phyloP scores from a whole-genome alignment of 2,797 vertebrate species.

The Apogon hyalosoma region DNA sequence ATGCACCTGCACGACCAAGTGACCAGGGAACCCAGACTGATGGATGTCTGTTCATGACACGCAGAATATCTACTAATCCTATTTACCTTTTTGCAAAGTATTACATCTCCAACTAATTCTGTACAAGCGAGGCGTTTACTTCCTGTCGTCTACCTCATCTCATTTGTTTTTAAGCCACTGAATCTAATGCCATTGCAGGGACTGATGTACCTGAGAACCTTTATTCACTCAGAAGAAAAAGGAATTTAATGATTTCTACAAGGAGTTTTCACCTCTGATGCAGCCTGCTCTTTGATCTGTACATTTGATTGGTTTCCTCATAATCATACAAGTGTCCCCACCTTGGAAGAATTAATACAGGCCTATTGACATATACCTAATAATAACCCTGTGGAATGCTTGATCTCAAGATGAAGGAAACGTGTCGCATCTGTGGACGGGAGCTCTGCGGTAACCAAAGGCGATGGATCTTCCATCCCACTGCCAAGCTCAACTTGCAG shows the following conservation, averaged over 20 bases:
- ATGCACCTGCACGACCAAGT: constrained; percentile 61
- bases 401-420: constrained; percentile 89
- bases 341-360: not conserved
- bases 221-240: not conserved
- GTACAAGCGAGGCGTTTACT: not conserved
- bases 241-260: constrained; percentile 11
- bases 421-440: constrained; percentile 92
- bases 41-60: constrained; percentile 24
- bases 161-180: constrained; percentile 19
- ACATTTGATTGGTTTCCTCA: constrained; percentile 1
- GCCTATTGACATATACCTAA: not conserved
- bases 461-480: constrained; percentile 96
- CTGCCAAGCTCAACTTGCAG: constrained; percentile 93
- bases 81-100: constrained; percentile 26
- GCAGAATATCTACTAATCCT: not conserved
- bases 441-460: constrained; percentile 96
- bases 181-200: constrained; percentile 23
- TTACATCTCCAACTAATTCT: constrained; percentile 17
- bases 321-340: not conserved
- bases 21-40: constrained; percentile 21
- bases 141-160: constrained; percentile 48
- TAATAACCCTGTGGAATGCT: constrained; percentile 61
- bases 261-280: constrained; percentile 4
- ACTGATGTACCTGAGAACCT: constrained; percentile 17
- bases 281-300: constrained; percentile 9